Base-by-base conservation (phyloP, 2,113 vertebrate genomes). In the Ascaphus truei region DNA sequence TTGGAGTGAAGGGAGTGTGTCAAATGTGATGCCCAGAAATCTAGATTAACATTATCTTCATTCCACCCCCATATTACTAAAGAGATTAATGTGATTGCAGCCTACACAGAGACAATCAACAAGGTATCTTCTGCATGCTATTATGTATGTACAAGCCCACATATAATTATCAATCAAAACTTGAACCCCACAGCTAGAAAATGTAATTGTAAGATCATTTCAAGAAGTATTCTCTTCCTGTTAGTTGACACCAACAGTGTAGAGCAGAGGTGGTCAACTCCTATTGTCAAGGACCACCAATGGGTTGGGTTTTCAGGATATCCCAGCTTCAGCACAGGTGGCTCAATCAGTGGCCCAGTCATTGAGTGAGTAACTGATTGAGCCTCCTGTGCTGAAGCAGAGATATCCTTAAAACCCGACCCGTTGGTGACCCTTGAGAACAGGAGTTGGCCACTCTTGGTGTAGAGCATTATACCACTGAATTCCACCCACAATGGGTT, bases 1-100 rank as follows among this genome's bases (percentile, higher is more conserved):
- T 10, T 36, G n/a, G 12, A 26, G 41, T 26, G 22, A 15, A 27
- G 41, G 5, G 9, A 22, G 48, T 45, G 36, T 15, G 33, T 47
- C 39, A 68, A 31, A 43, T n/a, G 26, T 47, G 53, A 68, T 59
- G n/a, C 29, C 25, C 33, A 59, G 58, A 59, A 68, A 59, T 50
- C 18, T n/a, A 48, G 23, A 39, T n/a, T 8, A n/a, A 15, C 27
- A 52, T 23, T 52, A 30, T 45, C 53, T 45, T 50, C 41, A 31
- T 48, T 29, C 57, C 22, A 58, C 65, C 18, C n/a, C 20, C 41
- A 50, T 16, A 25, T 50, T 58, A 59, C 39, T 33, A 16, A 13
- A 50, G 53, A 23, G 37, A 47, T 48, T 57, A 59, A 60, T 51
- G n/a, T 37, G 50, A 39, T 26, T 58, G 41, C 56, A 39, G n/a